Conservation (phyloP, 2,888 invertebrate genomes). For the Platycheirus albimanus region DNA sequence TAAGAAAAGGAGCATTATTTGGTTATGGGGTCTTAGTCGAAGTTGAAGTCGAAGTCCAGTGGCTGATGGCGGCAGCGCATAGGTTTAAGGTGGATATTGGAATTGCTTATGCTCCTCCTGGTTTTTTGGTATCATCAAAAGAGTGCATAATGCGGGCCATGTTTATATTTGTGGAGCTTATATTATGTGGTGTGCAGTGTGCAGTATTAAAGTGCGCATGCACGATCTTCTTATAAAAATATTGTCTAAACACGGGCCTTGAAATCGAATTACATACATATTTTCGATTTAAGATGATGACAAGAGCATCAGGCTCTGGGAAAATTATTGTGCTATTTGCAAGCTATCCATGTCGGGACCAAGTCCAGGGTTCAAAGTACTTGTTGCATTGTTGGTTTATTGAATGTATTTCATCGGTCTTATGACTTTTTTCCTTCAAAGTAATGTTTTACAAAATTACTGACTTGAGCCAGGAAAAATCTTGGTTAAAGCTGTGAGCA, state of each 20-base stretch:
- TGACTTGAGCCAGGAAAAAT: too few relatives aligned
- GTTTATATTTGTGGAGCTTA: conserved; percentile 18
- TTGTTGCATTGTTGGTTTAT: too few relatives aligned
- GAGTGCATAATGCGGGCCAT: conserved; percentile 68
- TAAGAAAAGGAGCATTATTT: conserved; percentile 19
- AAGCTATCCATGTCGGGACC: conserved; percentile 45
- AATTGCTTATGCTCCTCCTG: conserved; percentile 72
- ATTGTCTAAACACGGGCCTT: conserved; percentile 40
- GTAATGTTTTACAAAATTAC: too few relatives aligned
- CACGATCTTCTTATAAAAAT: conserved; percentile 55
- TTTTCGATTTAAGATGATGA: conserved; percentile 67
- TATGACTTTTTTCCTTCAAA: too few relatives aligned
- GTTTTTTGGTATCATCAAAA: conserved; percentile 37
- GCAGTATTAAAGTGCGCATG: conserved; percentile 61
- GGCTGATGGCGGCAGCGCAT: conserved; percentile 46
- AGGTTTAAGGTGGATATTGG: conserved; percentile 51
- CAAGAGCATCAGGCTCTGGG: conserved; percentile 31
- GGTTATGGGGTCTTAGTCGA: conserved; percentile 2
- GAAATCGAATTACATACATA: conserved; percentile 52
- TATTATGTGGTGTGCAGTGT: conserved; percentile 45
- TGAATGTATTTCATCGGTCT: too few relatives aligned
- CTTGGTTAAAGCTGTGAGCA: too few relatives aligned
- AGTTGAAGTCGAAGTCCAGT: conserved; percentile 59
- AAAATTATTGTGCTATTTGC: conserved; percentile 68
- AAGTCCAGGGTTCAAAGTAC: not conserved